Percentiles rank a stretch among this genome's conserved stretches.
Conservation (phyloP, 1,140 invertebrate species). For the Metaphire vulgaris region DNA sequence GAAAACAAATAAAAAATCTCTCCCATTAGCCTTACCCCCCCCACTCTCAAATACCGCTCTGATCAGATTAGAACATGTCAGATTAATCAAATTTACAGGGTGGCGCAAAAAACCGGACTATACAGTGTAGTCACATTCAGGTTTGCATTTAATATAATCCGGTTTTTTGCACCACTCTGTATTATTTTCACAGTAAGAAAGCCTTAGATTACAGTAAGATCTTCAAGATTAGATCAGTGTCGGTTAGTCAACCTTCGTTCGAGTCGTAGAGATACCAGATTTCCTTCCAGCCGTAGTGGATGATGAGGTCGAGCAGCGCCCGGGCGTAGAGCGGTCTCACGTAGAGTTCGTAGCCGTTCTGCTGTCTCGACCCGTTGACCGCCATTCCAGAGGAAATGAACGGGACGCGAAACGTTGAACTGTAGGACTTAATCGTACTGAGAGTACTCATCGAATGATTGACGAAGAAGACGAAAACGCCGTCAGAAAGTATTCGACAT, state of each 20-base stretch:
- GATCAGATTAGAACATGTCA: too few species aligned
- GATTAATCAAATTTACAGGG: too few species aligned
- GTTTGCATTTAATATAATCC: too few species aligned
- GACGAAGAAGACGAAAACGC: constrained; percentile 82
- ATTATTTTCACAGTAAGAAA: too few species aligned
- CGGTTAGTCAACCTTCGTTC: constrained; percentile 92
- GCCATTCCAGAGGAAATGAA: constrained; percentile 62
- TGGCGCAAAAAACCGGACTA: too few species aligned
- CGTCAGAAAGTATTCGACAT: constrained; percentile 80
- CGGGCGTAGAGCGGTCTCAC: constrained; percentile 86
- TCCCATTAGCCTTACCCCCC: too few species aligned
- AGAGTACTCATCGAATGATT: constrained; percentile 86
- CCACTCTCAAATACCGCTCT: too few species aligned
- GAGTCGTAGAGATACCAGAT: constrained; percentile 92
- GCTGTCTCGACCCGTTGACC: constrained; percentile 22
- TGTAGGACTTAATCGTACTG: constrained; percentile 88
- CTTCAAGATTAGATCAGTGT: too few species aligned
- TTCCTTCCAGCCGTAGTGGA: constrained; percentile 81
- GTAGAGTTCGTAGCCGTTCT: constrained; percentile 25
- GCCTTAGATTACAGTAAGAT: too few species aligned
- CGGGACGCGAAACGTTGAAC: constrained; percentile 91
- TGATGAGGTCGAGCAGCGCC: constrained; percentile 81
- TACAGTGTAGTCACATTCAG: too few species aligned
- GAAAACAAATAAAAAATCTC: too few species aligned
- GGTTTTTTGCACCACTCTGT: too few species aligned